Base-by-base conservation (phyloP, 2,113 vertebrate genomes). In the Butorides virescens region DNA sequence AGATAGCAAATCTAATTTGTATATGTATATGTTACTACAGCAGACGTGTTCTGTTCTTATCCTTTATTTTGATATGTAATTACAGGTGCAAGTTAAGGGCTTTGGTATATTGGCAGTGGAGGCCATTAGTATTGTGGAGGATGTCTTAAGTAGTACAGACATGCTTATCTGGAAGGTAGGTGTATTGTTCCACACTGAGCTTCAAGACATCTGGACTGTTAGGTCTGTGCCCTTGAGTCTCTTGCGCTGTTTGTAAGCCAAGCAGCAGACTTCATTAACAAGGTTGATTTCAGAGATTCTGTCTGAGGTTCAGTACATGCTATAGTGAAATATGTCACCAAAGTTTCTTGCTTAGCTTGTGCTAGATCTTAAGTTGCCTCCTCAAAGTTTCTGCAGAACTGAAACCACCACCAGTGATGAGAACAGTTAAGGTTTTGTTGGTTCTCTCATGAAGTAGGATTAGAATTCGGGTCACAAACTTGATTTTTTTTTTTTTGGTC, bases 141-240 rank as follows among this genome's bases (percentile, higher is more conserved):
- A 6, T 14, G 13, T 68, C 15, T 25, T 34, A 58, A 85, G 29
- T 22, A n/a, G 50, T 13, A 5, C 32, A 65, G 34, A 15, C 29
- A 11, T 34, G 25, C 11, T 36, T 44, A 13, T 14, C 30, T 49
- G 30, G 26, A 84, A 56, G 29, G 6, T 15, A 7, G 11, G 2
- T 47, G 4, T 19, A 14, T 42, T 59, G 58, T 59, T 61, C 25
- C 13, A 21, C 4, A 11, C 15, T 5, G 11, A 68, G 1, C 15
- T 62, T 29, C 37, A 36, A 32, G 44, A 18, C 11, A 75, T 0
- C 2, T 26, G 5, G 27, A 39, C 4, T 3, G 13, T 47, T 25
- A 58, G 3, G 11, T 78, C 50, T 56, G 29, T 62, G 32, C 10
- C 9, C 19, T 42, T 27, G 13, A 27, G 47, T 18, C n/a, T 50